phyloP scores from a whole-genome alignment of 1,140 invertebrate genomes.

The Macrocentrus cingulum region DNA sequence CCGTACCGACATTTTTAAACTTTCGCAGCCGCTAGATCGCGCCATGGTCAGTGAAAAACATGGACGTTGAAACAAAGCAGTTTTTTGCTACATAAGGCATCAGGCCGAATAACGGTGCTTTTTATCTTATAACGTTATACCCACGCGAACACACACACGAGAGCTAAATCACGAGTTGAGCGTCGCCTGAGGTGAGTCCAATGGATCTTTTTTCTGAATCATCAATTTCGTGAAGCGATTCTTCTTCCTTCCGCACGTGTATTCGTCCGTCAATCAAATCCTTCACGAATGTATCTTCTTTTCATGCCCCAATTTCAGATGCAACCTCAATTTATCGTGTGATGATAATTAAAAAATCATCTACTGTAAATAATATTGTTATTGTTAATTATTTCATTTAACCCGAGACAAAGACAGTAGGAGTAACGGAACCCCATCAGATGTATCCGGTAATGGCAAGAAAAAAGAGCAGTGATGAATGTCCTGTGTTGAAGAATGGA shows the following conservation, averaged over 20 bases:
- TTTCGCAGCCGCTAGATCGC: too few species aligned
- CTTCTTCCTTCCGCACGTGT: constrained; percentile 3
- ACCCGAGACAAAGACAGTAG: constrained; percentile 22
- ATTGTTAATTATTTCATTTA: constrained; percentile 27
- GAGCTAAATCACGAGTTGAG: too few species aligned
- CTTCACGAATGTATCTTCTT: too few species aligned
- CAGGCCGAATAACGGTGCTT: constrained; percentile 54
- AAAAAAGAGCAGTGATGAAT: constrained; percentile 26
- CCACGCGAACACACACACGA: constrained; percentile 6
- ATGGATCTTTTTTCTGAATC: constrained; percentile 7
- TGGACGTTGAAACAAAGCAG: too few species aligned
- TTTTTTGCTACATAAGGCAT: constrained; percentile 17
- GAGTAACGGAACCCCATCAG: constrained; percentile 24
- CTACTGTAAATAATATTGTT: constrained; percentile 18
- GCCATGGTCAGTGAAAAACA: too few species aligned
- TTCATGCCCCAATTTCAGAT: too few species aligned
- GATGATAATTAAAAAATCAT: too few species aligned
- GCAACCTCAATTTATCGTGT: too few species aligned
- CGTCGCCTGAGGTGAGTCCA: too few species aligned
- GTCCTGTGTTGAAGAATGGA: constrained; percentile 15
- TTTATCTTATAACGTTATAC: constrained; percentile 30
- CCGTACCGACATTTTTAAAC: too few species aligned
- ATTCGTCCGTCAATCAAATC: neutral
- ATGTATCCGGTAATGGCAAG: constrained; percentile 28
- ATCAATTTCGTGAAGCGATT: constrained; percentile 12